A percentile compares a stretch with the other conserved stretches of the same genome.
Evolutionary conservation across 2,797 vertebrate species (phyloP).

Genomic region (Coregonus sp.): DNA sequence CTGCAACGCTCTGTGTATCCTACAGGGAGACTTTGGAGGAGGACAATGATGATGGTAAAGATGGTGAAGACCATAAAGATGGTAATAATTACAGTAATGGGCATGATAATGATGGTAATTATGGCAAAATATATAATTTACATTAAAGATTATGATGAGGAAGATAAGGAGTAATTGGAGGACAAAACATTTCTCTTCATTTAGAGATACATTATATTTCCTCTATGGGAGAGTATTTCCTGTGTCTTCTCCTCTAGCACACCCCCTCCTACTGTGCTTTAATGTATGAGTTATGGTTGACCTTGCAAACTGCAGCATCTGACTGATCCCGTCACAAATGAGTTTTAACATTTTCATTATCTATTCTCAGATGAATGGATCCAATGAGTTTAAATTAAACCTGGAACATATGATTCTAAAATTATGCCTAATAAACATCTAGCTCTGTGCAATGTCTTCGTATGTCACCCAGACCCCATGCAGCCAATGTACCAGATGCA

Average conservation of each 20-base stretch:
- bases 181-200: background rate
- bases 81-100: background rate
- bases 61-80: background rate
- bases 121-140: too few species aligned
- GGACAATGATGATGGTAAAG: background rate
- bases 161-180: background rate
- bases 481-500: background rate
- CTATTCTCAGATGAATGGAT: constrained; percentile 7
- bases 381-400: background rate
- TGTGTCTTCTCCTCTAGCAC: background rate
- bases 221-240: background rate
- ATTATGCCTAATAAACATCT: background rate
- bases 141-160: too few species aligned
- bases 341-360: constrained; percentile 13
- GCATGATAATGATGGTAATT: background rate
- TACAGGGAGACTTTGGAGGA: background rate
- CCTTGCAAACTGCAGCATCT: constrained; percentile 23
- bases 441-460: background rate
- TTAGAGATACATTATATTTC: too few species aligned
- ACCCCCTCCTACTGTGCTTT: constrained; percentile 7
- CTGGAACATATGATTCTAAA: background rate
- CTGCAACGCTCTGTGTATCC: background rate
- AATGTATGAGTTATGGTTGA: constrained; percentile 15
- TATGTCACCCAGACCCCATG: background rate
- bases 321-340: constrained; percentile 23